Conservation (phyloP, 2,797 vertebrate genomes). For the Lates japonicus region DNA sequence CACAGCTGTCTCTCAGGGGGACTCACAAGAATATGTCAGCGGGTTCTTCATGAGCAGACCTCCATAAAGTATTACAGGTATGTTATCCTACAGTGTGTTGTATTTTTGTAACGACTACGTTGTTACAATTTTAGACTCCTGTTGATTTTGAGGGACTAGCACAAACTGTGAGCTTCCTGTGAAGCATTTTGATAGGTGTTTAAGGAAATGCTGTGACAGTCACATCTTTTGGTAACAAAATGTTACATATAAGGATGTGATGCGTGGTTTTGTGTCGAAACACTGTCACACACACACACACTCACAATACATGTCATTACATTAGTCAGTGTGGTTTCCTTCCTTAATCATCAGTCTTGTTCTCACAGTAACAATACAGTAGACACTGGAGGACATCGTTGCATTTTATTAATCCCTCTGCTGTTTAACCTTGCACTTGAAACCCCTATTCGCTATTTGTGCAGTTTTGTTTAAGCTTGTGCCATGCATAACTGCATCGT, state of each 20-base stretch:
- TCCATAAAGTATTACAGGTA: conserved; percentile 30
- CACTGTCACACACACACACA: not conserved
- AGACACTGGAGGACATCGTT: not conserved
- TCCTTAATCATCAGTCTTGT: conserved; percentile 30
- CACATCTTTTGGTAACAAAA: not conserved
- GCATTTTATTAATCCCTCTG: not conserved
- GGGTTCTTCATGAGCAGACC: not conserved
- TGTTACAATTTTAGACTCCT: not conserved
- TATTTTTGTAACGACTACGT: not conserved
- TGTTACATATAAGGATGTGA: not conserved
- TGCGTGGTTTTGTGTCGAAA: conserved; percentile 20
- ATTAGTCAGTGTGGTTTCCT: conserved; percentile 31
- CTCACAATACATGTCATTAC: conserved; percentile 30
- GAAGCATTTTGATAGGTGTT: not conserved
- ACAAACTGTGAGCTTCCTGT: conserved; percentile 25
- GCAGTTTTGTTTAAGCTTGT: not conserved
- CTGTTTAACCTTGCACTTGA: not conserved
- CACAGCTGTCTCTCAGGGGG: conserved; percentile 11
- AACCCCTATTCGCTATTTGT: not conserved
- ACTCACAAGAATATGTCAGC: not conserved
- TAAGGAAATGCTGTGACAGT: conserved; percentile 25
- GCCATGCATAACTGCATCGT: not conserved
- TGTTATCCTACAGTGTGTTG: not conserved
- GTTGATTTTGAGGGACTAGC: not conserved
- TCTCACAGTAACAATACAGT: conserved; percentile 1